A percentile compares a stretch with the other conserved stretches of the same genome.
These are phyloP conservation scores for Chelon auratus DNA, from an alignment of 2,797 vertebrate genomes.

Conservation along the genomic window DNA sequence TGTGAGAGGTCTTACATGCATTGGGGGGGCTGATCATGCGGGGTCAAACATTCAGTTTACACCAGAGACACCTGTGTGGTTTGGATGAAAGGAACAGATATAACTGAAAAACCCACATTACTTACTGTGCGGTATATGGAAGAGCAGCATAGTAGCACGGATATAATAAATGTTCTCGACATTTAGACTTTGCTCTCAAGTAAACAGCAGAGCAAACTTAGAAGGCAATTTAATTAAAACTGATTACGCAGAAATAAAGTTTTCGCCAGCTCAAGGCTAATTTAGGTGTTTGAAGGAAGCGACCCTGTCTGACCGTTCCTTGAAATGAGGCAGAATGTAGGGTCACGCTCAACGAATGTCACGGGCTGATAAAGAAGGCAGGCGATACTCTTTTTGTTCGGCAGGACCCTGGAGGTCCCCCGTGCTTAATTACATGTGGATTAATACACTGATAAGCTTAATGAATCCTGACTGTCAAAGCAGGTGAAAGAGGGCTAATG, in stretches of 20 bases:
- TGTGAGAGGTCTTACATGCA: background rate
- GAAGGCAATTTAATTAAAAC: constrained; percentile 30
- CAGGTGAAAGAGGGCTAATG: constrained; percentile 60
- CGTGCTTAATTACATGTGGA: constrained; percentile 62
- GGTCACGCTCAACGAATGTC: constrained; percentile 31
- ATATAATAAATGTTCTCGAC: background rate
- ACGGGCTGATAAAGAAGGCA: constrained; percentile 39
- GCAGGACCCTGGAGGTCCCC: constrained; percentile 26
- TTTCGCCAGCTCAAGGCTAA: constrained; percentile 40
- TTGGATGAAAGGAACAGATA: background rate
- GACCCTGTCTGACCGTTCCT: constrained; percentile 27
- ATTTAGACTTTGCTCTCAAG: background rate
- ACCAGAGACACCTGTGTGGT: no score
- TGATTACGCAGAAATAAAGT: constrained; percentile 8
- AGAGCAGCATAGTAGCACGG: background rate
- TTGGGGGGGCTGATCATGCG: background rate
- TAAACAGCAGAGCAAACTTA: constrained; percentile 4
- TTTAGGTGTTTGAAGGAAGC: constrained; percentile 4
- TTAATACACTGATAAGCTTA: constrained; percentile 71
- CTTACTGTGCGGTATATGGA: background rate
- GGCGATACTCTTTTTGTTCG: constrained; percentile 50
- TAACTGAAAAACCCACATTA: background rate
- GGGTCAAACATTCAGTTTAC: background rate
- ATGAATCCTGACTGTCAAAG: constrained; percentile 65
- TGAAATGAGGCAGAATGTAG: constrained; percentile 1